These are phyloP conservation scores for Drosophila neotestacea DNA, from an alignment of 2,888 invertebrate genomes.

Conservation along the genomic window DNA sequence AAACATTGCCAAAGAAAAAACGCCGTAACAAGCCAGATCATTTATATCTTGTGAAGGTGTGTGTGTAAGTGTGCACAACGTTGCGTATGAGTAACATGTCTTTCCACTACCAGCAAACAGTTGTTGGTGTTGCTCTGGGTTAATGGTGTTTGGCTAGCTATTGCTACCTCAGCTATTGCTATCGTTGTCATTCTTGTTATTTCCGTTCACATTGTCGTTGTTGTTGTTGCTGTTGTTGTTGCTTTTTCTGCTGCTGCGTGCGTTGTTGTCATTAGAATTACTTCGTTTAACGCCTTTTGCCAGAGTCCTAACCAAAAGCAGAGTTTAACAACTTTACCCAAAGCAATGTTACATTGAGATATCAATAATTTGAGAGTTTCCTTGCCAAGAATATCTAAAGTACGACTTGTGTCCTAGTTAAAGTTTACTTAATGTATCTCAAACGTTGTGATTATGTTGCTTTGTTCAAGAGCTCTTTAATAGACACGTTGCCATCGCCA, in stretches of 20 bases:
- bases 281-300: slow-evolving; percentile 68
- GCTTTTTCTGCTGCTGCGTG: slow-evolving; percentile 58
- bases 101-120: slow-evolving; percentile 51
- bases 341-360: slow-evolving; percentile 1
- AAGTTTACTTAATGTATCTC: slow-evolving; percentile 1
- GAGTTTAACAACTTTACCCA: slow-evolving; percentile 27
- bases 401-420: not conserved
- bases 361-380: not conserved
- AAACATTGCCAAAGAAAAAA: slow-evolving; percentile 42
- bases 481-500: slow-evolving; percentile 38
- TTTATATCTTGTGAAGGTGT: slow-evolving; percentile 58
- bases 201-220: slow-evolving; percentile 27
- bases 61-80: slow-evolving; percentile 42
- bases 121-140: slow-evolving; percentile 40
- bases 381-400: not conserved
- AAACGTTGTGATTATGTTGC: slow-evolving; percentile 21
- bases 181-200: slow-evolving; percentile 22
- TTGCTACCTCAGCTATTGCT: slow-evolving; percentile 14
- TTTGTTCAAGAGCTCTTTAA: slow-evolving; percentile 36
- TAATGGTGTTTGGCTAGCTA: slow-evolving; percentile 35
- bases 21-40: slow-evolving; percentile 60
- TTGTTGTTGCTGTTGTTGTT: slow-evolving; percentile 30
- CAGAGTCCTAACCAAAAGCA: slow-evolving; percentile 5
- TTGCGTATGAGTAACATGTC: slow-evolving; percentile 75
- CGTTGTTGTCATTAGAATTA: slow-evolving; percentile 64